Base-by-base conservation (phyloP, 2,113 vertebrate genomes). In the Forbesichthys papilliferus region DNA sequence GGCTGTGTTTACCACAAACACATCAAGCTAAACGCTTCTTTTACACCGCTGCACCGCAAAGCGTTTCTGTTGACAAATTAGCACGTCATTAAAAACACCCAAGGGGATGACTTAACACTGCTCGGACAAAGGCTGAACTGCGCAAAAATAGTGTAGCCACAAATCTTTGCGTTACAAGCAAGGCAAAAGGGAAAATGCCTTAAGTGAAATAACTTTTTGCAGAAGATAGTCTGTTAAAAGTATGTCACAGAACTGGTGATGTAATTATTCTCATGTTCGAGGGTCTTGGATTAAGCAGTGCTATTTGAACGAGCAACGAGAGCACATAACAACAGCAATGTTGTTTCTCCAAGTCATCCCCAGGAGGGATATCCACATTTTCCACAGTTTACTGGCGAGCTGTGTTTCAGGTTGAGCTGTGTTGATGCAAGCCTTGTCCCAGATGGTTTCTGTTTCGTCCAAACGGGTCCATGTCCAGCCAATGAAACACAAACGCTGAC, bases 21-120 rank as follows among this genome's bases (percentile, higher is more conserved):
- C 68, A 65, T 80, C 64, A 72, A 16, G 20, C 1, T 27, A 64
- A 48, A 73, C 69, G 68, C 63, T 71, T 61, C 59, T 72, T 85
- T 75, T 71, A 74, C 48, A 72, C 79, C 49, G 53, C 34, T 48
- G 60, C 59, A 70, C 81, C 86, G 62, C 82, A 83, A 11, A 5
- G 18, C 68, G 64, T 73, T 70, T 64, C 8, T 81, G 85, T 77
- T 81, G 80, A 87, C 68, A 64, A 88, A 84, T 78, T 76, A 61
- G 71, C 6, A 51, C 64, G 74, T 75, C 8, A 51, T 84, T 75
- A 84, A 77, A 78, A 60, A 48, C 81, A 58, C 11, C 5, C 70
- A 42, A 42, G 55, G 14, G 8, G 11, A 18, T n/a, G 69, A 64
- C 61, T 83, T 70, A 69, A 70, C 54, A 52, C 59, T 51, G 42